These are phyloP conservation scores for Stegodyphus mimosarum DNA, from an alignment of 1,140 invertebrate genomes.

Conservation along the genomic window DNA sequence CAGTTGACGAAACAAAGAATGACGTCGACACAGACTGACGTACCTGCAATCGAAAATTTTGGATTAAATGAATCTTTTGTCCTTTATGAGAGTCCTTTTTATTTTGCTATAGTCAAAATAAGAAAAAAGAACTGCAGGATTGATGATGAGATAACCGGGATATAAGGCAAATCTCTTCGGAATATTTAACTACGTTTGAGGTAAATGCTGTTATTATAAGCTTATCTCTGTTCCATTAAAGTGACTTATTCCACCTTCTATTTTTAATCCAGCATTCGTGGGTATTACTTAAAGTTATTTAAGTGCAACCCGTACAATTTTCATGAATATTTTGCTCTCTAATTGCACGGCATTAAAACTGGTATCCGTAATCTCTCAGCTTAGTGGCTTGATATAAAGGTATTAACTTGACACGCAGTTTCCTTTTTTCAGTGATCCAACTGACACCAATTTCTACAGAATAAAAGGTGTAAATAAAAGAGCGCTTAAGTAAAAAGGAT, in stretches of 20 bases:
- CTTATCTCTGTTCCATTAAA: conserved; percentile 36
- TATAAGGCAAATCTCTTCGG: conserved; percentile 16
- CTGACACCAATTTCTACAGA: too few species aligned
- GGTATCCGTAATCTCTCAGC: conserved; percentile 13
- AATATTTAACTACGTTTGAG: conserved; percentile 22
- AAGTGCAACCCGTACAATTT: background rate
- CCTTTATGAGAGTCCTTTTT: too few species aligned
- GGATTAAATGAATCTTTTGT: too few species aligned
- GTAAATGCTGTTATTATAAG: conserved; percentile 41
- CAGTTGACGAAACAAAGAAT: too few species aligned
- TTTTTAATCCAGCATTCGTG: conserved; percentile 28
- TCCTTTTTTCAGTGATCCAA: background rate
- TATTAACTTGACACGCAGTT: conserved; percentile 3
- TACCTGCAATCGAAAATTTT: too few species aligned
- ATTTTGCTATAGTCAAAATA: too few species aligned
- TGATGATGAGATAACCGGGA: conserved; percentile 27
- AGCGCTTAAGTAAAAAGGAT: too few species aligned
- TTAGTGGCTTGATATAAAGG: background rate
- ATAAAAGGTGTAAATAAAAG: too few species aligned
- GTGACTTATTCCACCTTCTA: conserved; percentile 1
- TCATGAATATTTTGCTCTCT: conserved; percentile 6
- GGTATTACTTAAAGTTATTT: conserved; percentile 12
- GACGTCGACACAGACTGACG: too few species aligned
- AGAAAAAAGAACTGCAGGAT: conserved; percentile 21
- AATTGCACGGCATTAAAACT: conserved; percentile 20